These are phyloP conservation scores for Haliclona indistincta DNA, from an alignment of 37 sponge, comb jelly and placozoan genomes.

Conservation along the genomic window DNA sequence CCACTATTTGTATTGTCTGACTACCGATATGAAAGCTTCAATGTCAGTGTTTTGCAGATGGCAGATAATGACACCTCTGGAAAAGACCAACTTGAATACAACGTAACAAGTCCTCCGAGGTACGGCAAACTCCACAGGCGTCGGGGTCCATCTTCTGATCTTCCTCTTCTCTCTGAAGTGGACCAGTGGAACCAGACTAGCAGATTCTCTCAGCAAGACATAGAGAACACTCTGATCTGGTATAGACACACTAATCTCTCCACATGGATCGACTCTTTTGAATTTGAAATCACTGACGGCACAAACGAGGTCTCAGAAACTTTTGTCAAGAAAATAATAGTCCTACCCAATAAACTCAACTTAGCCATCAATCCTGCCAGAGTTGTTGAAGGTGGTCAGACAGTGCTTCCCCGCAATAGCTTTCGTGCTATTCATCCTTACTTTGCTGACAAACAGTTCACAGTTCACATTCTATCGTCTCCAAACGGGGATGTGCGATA, in stretches of 20 bases:
- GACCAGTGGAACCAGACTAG: not conserved
- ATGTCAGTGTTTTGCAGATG: not conserved
- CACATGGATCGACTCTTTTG: conserved; percentile 20
- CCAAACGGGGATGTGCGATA: conserved; percentile 4
- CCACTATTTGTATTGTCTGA: too few species aligned
- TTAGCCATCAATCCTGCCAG: too few species aligned
- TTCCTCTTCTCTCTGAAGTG: too few species aligned
- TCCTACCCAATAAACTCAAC: too few species aligned
- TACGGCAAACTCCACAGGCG: conserved; percentile 27
- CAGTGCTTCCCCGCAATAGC: not conserved
- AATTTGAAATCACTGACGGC: conserved; percentile 41
- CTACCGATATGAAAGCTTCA: too few species aligned
- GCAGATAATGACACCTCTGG: not conserved
- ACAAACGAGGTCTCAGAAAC: conserved; percentile 6
- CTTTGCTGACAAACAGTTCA: not conserved
- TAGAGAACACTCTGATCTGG: conserved; percentile 14
- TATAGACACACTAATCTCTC: conserved; percentile 16
- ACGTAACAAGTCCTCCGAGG: conserved; percentile 10
- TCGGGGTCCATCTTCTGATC: too few species aligned
- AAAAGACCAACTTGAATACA: conserved; percentile 16
- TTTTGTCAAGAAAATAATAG: conserved; percentile 12
- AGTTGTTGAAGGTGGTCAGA: conserved; percentile 16
- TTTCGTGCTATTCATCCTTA: conserved; percentile 31
- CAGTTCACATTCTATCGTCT: not conserved
- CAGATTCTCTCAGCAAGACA: conserved; percentile 38